phyloP scores from a whole-genome alignment of 2,888 invertebrate genomes.

The Callimorpha dominula region DNA sequence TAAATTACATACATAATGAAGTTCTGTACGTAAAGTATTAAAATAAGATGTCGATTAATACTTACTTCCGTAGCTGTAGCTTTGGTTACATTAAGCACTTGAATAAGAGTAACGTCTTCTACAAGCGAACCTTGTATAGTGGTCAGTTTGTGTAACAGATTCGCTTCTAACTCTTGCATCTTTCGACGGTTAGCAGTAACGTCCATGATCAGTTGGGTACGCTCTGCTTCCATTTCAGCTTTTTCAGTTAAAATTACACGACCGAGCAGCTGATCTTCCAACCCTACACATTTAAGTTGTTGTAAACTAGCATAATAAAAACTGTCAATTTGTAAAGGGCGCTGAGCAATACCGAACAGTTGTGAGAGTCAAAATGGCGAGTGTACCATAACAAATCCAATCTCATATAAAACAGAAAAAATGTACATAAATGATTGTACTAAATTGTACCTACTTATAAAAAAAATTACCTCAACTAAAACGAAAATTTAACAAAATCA shows the following conservation, averaged over 20 bases:
- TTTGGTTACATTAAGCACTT: slow-evolving; percentile 93
- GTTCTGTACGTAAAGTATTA: background rate
- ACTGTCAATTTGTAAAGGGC: no score
- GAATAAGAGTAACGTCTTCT: slow-evolving; percentile 95
- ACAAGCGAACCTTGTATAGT: slow-evolving; percentile 94
- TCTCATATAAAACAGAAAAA: no score
- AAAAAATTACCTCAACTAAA: no score
- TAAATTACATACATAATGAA: no score
- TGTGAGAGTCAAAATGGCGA: no score
- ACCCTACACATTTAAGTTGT: slow-evolving; percentile 66
- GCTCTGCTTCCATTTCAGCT: slow-evolving; percentile 93
- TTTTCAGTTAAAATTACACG: slow-evolving; percentile 94
- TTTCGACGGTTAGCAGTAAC: slow-evolving; percentile 94
- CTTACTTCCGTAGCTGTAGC: slow-evolving; percentile 91
- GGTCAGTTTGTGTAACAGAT: slow-evolving; percentile 93
- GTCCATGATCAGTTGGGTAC: slow-evolving; percentile 92
- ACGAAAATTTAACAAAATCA: no score
- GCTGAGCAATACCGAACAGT: no score
- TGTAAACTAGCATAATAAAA: no score
- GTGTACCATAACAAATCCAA: no score
- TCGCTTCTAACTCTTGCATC: slow-evolving; percentile 94
- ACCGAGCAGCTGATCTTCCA: slow-evolving; percentile 95
- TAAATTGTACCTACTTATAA: no score
- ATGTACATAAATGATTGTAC: no score
- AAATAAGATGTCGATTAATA: background rate